These are phyloP conservation scores for Xestobium rufovillosum DNA, from an alignment of 2,888 invertebrate species.

Conservation along the genomic window DNA sequence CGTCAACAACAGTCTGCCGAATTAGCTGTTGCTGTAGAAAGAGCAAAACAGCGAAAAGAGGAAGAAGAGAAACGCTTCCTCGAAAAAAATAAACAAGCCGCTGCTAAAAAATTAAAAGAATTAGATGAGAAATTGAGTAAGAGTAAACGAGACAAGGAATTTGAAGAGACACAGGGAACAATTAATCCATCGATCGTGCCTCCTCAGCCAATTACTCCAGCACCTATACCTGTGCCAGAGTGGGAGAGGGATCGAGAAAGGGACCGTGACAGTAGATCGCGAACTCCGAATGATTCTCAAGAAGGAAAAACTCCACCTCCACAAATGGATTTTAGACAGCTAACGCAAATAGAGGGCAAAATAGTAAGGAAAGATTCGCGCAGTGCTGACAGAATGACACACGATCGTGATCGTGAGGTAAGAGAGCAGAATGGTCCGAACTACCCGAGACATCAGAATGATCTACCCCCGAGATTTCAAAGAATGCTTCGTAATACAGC, in stretches of 20 bases:
- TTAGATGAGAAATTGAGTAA: constrained; percentile 57
- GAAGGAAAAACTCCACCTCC: constrained; percentile 26
- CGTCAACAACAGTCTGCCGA: constrained; percentile 62
- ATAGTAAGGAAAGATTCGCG: constrained; percentile 31
- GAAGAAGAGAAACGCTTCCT: constrained; percentile 78
- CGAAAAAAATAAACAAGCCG: constrained; percentile 51
- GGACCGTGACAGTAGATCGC: constrained; percentile 31
- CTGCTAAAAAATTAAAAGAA: constrained; percentile 60
- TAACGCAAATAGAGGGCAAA: constrained; percentile 42
- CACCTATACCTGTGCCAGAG: constrained; percentile 41
- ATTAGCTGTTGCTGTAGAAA: constrained; percentile 71
- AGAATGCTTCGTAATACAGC: constrained; percentile 37
- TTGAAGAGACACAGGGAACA: constrained; percentile 42
- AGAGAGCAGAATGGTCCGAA: constrained; percentile 28
- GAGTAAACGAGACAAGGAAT: constrained; percentile 49
- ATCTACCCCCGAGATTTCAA: constrained; percentile 79
- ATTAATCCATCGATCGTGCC: constrained; percentile 41
- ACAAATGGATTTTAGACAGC: constrained; percentile 34
- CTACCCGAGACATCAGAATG: constrained; percentile 57
- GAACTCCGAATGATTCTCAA: constrained; percentile 27
- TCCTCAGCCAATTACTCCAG: constrained; percentile 42
- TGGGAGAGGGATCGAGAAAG: constrained; percentile 49
- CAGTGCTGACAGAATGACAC: constrained; percentile 32
- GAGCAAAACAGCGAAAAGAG: constrained; percentile 78
- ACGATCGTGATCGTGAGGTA: constrained; percentile 27